phyloP scores from a whole-genome alignment of 2,888 invertebrate species.

The Stramonita haemastoma region DNA sequence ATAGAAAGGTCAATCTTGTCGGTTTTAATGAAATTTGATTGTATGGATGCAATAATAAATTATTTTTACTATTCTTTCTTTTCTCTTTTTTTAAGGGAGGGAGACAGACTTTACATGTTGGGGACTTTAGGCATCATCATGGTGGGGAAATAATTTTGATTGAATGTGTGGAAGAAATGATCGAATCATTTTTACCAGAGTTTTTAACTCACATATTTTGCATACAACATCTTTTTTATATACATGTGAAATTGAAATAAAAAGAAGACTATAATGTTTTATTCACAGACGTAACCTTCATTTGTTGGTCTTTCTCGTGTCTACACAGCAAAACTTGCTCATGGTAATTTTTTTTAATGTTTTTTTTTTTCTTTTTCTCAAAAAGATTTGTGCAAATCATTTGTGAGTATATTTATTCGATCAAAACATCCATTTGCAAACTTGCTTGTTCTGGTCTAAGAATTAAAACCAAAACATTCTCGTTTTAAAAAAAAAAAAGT shows the following conservation, averaged over 20 bases:
- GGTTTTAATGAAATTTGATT: no score
- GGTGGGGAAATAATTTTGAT: no score
- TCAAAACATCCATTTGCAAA: constrained; percentile 11
- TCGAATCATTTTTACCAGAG: background rate
- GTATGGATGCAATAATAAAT: no score
- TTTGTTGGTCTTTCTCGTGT: background rate
- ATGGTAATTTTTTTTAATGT: background rate
- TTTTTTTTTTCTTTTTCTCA: background rate
- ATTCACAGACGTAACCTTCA: background rate
- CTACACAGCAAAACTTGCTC: constrained; percentile 20
- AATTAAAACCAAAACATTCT: background rate
- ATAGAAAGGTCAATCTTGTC: no score
- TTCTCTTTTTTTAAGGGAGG: no score
- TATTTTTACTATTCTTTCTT: no score
- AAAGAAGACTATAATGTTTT: background rate
- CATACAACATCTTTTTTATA: background rate
- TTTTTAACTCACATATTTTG: background rate
- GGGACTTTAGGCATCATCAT: no score
- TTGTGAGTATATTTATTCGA: constrained; percentile 26
- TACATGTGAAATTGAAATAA: no score
- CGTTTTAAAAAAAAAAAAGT: no score
- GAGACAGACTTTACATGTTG: no score
- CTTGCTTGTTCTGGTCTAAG: constrained; percentile 23
- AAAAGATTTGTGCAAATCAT: background rate
- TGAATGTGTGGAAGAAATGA: background rate